Percentiles rank a stretch among this genome's conserved stretches.
Conservation (phyloP, 2,113 vertebrate species). For the Uria aalge region DNA sequence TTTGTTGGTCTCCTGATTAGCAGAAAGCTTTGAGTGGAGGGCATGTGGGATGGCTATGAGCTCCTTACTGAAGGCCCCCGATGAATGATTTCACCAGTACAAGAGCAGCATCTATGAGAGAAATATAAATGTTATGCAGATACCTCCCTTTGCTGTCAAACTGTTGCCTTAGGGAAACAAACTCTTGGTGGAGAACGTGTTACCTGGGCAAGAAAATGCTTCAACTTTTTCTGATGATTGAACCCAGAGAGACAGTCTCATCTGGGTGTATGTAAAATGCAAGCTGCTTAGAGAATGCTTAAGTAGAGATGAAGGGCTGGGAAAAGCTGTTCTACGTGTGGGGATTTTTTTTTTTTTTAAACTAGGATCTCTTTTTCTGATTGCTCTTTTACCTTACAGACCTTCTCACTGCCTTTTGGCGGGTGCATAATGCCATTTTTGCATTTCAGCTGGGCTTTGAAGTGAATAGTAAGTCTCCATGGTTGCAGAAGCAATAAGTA, state of each 20-base stretch:
- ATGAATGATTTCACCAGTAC: neutral
- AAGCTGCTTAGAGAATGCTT: neutral
- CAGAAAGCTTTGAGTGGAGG: neutral
- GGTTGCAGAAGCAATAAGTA: conserved; percentile 30
- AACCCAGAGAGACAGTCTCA: neutral
- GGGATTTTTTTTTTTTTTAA: neutral
- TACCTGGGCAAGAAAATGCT: neutral
- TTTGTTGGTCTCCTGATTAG: neutral
- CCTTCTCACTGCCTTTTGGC: neutral
- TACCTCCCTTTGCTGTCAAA: neutral
- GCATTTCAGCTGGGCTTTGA: conserved; percentile 23
- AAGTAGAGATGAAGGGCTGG: neutral
- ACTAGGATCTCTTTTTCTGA: neutral
- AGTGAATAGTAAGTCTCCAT: conserved; percentile 42
- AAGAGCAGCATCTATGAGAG: neutral
- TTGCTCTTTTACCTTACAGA: neutral
- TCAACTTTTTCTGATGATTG: neutral
- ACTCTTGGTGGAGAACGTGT: neutral
- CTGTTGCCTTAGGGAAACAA: neutral
- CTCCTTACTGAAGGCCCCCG: neutral
- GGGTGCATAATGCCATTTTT: neutral
- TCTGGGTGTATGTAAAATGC: neutral
- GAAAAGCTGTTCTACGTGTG: neutral
- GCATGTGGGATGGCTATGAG: neutral
- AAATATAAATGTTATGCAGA: neutral